phyloP scores from a whole-genome alignment of 2,888 invertebrate genomes.

The Phrixothrix hirtus region DNA sequence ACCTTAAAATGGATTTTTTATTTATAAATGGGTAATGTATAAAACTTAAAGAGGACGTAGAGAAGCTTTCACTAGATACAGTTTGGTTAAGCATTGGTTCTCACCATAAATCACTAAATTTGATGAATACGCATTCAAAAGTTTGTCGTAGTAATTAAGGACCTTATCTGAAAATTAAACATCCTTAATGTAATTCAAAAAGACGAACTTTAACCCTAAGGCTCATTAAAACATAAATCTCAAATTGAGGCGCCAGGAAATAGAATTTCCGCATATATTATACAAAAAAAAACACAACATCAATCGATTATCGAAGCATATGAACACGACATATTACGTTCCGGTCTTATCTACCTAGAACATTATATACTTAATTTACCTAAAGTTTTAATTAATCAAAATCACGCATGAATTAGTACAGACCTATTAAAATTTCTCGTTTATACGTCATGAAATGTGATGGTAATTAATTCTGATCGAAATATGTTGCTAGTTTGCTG shows the following conservation, averaged over 20 bases:
- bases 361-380: slow-evolving; percentile 33
- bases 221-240: too few relatives aligned
- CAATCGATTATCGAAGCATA: slow-evolving; percentile 13
- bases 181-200: too few relatives aligned
- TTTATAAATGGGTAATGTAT: too few relatives aligned
- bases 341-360: slow-evolving; percentile 9
- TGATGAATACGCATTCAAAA: slow-evolving; percentile 42
- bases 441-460: slow-evolving; percentile 26
- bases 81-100: slow-evolving; percentile 29
- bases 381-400: slow-evolving; percentile 39
- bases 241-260: neutral
- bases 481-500: slow-evolving; percentile 6
- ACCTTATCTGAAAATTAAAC: slow-evolving; percentile 7
- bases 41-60: slow-evolving; percentile 11
- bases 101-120: slow-evolving; percentile 45
- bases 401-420: slow-evolving; percentile 35
- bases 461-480: slow-evolving; percentile 31
- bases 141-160: slow-evolving; percentile 39
- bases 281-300: slow-evolving; percentile 20
- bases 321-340: slow-evolving; percentile 16
- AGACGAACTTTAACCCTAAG: too few relatives aligned
- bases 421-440: slow-evolving; percentile 37
- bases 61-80: too few relatives aligned
- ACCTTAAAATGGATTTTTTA: too few relatives aligned
- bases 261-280: neutral